Evolutionary conservation across 35 echinoderm and acorn worm genomes (phyloP).

Genomic region (Lytechinus pictus): DNA sequence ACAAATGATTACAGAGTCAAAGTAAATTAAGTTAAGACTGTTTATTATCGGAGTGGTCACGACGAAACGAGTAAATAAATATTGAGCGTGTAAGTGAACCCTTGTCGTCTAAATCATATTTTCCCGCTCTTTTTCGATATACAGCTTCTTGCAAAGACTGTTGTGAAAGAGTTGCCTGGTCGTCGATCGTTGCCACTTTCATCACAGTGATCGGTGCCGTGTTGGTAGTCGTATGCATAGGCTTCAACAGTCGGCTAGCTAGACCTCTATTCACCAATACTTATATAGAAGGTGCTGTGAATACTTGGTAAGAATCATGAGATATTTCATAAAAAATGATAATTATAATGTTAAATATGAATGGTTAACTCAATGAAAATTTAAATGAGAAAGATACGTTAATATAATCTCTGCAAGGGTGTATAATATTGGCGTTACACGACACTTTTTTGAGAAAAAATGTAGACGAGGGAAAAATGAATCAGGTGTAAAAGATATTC

Average conservation of each 20-base stretch:
- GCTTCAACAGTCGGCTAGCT: neutral
- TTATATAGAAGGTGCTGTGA: neutral
- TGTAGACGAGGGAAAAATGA: too few species aligned
- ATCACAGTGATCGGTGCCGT: neutral
- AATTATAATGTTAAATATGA: too few species aligned
- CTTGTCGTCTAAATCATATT: neutral
- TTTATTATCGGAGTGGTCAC: too few species aligned
- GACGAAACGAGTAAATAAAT: neutral
- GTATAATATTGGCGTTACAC: too few species aligned
- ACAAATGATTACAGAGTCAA: too few species aligned
- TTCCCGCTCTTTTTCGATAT: neutral
- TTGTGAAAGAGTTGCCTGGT: slow-evolving; percentile 29
- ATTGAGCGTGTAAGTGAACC: neutral
- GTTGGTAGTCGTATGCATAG: neutral
- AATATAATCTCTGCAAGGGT: too few species aligned
- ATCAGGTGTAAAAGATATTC: too few species aligned
- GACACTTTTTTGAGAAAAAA: too few species aligned
- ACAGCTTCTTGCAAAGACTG: slow-evolving; percentile 5
- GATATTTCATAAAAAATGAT: too few species aligned
- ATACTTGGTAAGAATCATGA: neutral
- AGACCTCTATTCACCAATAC: neutral
- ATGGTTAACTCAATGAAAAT: too few species aligned
- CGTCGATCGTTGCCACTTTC: neutral
- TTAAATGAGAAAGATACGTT: too few species aligned
- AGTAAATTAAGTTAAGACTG: too few species aligned